Percentiles rank a stretch among this genome's conserved stretches.
These are phyloP conservation scores for Etheostoma nigrum DNA, from an alignment of 2,797 vertebrate genomes.

Conservation along the genomic window DNA sequence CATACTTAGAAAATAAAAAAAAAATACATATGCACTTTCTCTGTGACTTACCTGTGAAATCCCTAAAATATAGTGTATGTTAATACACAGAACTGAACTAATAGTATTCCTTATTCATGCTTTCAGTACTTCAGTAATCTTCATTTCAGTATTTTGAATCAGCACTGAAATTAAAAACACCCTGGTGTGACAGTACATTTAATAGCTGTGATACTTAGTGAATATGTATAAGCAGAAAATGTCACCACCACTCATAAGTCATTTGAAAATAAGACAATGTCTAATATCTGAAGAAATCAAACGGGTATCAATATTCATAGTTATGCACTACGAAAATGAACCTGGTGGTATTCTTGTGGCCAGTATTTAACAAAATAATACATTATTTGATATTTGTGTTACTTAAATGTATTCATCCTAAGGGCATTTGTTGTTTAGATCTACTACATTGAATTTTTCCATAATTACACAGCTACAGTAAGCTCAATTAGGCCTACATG, in stretches of 20 bases:
- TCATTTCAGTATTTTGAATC: background rate
- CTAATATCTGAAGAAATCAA: background rate
- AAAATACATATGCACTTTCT: background rate
- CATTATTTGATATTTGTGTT: background rate
- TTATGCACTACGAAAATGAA: background rate
- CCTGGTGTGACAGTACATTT: background rate
- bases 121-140: background rate
- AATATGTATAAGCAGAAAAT: conserved; percentile 10
- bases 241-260: background rate
- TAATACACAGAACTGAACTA: background rate
- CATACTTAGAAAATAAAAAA: too few relatives aligned
- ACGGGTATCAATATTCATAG: background rate
- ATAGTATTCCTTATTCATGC: background rate
- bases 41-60: background rate
- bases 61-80: background rate
- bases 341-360: background rate
- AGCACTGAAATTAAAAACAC: conserved; percentile 1
- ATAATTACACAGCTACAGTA: too few relatives aligned
- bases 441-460: background rate
- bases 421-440: background rate
- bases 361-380: background rate
- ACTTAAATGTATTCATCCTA: background rate
- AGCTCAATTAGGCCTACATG: conserved; percentile 34
- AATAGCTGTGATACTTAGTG: background rate
- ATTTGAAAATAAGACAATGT: conserved; percentile 8